These are phyloP conservation scores for Aramus guarauna DNA, from an alignment of 2,113 vertebrate genomes.

Conservation along the genomic window DNA sequence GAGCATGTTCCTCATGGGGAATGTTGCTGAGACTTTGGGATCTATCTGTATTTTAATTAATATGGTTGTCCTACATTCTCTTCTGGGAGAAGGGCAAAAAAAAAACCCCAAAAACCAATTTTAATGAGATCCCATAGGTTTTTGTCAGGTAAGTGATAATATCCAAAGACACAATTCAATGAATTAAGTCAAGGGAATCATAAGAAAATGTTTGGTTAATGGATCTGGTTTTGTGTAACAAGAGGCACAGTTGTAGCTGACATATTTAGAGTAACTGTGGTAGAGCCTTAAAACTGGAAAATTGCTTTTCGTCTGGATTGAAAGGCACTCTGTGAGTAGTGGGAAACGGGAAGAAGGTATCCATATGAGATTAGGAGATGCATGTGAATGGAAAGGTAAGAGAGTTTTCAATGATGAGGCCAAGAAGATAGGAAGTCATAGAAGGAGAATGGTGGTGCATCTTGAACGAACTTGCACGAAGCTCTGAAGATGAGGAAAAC, in stretches of 20 bases:
- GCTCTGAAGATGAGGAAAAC: not conserved
- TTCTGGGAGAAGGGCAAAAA: not conserved
- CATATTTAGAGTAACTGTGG: not conserved
- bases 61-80: not conserved
- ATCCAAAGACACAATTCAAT: not conserved
- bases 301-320: not conserved
- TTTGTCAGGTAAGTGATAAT: conserved; percentile 2
- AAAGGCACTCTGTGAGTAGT: not conserved
- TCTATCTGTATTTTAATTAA: conserved; percentile 37
- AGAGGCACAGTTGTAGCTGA: not conserved
- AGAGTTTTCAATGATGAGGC: not conserved
- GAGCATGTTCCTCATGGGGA: not conserved
- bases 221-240: not conserved
- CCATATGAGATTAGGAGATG: not conserved
- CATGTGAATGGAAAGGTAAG: not conserved
- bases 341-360: not conserved
- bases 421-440: not conserved
- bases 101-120: no score
- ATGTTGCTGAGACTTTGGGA: conserved; percentile 11
- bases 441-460: not conserved
- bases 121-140: conserved; percentile 23
- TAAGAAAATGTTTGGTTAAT: not conserved
- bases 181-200: not conserved
- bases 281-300: not conserved
- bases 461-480: not conserved